Percentiles rank a stretch among this genome's conserved stretches.
Conservation (phyloP, 2,888 invertebrate genomes). For the Campoplex nolae region DNA sequence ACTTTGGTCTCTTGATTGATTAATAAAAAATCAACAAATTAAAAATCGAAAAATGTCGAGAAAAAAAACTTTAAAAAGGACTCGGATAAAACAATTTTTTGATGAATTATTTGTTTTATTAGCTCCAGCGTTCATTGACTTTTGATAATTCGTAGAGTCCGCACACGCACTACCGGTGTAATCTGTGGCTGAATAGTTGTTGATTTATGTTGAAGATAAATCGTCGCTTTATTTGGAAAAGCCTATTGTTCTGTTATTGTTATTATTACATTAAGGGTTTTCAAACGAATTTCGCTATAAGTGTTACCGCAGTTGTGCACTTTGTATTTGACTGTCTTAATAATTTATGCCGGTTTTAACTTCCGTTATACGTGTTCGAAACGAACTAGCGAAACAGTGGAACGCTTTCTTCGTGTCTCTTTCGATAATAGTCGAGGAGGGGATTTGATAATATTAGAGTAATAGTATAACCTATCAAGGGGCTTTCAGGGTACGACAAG, state of each 20-base stretch:
- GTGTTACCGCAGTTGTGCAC: constrained; percentile 48
- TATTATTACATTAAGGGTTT: not conserved
- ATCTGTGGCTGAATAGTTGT: not conserved
- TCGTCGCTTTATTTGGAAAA: not conserved
- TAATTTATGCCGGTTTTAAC: constrained; percentile 53
- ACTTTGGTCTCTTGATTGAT: no score
- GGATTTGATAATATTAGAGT: constrained; percentile 25
- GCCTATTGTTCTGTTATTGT: not conserved
- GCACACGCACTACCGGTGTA: no score
- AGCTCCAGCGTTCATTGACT: no score
- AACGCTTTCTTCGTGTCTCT: constrained; percentile 30
- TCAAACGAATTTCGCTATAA: constrained; percentile 27
- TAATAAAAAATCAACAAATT: no score
- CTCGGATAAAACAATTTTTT: no score
- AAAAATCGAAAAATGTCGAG: no score
- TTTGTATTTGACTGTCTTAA: constrained; percentile 17
- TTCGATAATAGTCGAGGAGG: constrained; percentile 37
- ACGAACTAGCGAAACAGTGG: constrained; percentile 52
- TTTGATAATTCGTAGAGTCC: no score
- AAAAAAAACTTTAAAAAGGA: no score
- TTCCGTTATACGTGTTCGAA: constrained; percentile 58
- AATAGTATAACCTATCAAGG: not conserved
- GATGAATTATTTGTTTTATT: no score
- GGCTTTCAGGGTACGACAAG: constrained; percentile 7
- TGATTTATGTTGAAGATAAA: not conserved